Evolutionary conservation across 2,797 vertebrate genomes (phyloP).

Genomic region (Urosaurus nigricauda): DNA sequence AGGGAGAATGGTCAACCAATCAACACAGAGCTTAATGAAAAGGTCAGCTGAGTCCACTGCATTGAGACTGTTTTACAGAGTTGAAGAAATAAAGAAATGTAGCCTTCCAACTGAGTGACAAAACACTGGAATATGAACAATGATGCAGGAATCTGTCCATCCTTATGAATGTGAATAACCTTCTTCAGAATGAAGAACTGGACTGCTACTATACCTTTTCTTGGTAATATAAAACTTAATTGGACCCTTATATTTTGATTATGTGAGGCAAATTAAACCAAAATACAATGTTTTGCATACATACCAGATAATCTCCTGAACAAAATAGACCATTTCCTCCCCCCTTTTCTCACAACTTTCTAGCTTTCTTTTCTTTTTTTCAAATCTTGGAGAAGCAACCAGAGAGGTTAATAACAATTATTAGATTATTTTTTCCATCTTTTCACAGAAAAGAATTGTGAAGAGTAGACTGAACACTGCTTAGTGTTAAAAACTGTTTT

Average conservation of each 20-base stretch:
- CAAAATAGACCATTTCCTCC: conserved; percentile 52
- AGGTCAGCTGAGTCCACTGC: conserved; percentile 47
- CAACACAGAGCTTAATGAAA: conserved; percentile 53
- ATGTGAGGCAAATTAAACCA: neutral
- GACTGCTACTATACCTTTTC: conserved; percentile 26
- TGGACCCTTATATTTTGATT: neutral
- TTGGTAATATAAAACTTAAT: conserved; percentile 38
- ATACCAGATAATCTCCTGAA: neutral
- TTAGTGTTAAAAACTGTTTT: conserved; percentile 45
- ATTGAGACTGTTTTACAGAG: conserved; percentile 63
- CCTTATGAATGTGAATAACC: rapidly evolving
- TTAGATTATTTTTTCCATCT: conserved; percentile 48
- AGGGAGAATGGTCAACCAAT: conserved; percentile 60
- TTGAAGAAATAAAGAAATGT: conserved; percentile 15
- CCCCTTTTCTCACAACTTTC: conserved; percentile 53
- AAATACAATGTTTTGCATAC: neutral
- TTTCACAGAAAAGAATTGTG: conserved; percentile 54
- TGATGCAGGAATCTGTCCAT: conserved; percentile 25
- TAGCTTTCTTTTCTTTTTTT: conserved; percentile 30
- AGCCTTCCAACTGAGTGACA: conserved; percentile 20
- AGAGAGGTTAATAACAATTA: conserved; percentile 44
- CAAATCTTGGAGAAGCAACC: conserved; percentile 51
- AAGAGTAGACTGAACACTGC: conserved; percentile 69
- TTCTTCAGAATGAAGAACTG: conserved; percentile 5
- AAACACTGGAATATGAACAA: conserved; percentile 19